Base-by-base conservation (phyloP, 1,140 invertebrate genomes). In the Lethrus apterus region DNA sequence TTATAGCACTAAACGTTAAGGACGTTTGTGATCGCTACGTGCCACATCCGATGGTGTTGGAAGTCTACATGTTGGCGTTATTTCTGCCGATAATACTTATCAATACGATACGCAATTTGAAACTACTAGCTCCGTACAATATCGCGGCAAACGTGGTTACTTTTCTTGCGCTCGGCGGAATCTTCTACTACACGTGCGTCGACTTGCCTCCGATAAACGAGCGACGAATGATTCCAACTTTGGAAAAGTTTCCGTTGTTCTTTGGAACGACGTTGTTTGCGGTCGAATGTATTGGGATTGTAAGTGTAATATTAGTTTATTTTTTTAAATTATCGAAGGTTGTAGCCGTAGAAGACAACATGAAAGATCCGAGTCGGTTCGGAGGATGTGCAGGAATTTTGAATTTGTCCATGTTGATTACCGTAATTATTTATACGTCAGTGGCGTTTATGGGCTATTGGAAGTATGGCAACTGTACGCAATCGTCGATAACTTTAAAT, bases 201-300 rank as follows among this genome's bases (percentile, higher is more conserved):
- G 9, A 31, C 14, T 31, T 31, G 9, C 29, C 29, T 4, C 1
- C 4, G 14, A 31, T 31, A n/a, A 11, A n/a, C 9, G 1, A 31
- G 14, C n/a, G 29, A 31, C n/a, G 29, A 3, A 11, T 11, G 2
- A 11, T 31, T 31, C n/a, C n/a, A 4, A 59, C 70, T 0, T 38
- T 70, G 0, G 59, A 64, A 24, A 74, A 75, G 34, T 81, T 81
- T 59, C 78, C 83, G 0, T 70, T 89, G 0, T 91, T 83, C 55
- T 86, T 93, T 64, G 89, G 89, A 0, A 92, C 87, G 0, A 84
- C 84, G 0, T 69, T 94, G 5, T 94, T 91, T 69, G 85, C 90
- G 0, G 70, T 93, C 32, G 89, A 93, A 63, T 89, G 89, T 15
- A 89, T 93, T 21, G 86, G 86, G 19, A 83, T 89, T 65, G 85